Base-by-base conservation (phyloP, 1,140 invertebrate species). In the Meloidogyne chitwoodi region DNA sequence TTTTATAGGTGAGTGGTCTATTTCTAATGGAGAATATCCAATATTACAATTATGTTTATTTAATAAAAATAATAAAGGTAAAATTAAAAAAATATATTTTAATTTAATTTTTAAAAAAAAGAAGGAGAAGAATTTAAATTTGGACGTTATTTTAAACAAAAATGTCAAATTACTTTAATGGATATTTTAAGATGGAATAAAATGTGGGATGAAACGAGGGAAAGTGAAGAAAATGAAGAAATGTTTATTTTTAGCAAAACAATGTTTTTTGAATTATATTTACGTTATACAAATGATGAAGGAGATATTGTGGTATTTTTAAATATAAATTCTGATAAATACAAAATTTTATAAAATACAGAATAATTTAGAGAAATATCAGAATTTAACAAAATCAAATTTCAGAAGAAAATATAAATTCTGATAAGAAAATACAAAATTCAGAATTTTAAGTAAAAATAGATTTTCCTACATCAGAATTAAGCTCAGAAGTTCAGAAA, bases 201-300 rank as follows among this genome's bases (percentile, higher is more conserved):
- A 38, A 41, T 34, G n/a, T 67, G 65, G 65, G 29, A 31, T 6
- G 70, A 19, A 16, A 48, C 16, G 16, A 48, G 4, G 16, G 44
- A 6, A 19, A 19, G n/a, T 56, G 31, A 31, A 5, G 77, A 24
- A 16, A 48, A 41, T 29, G 68, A 38, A 29, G 61, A 66, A 66
- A 76, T 64, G 14, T 65, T 26, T 34, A 41, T 56, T 67, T 61
- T 34, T 14, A 26, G 44, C 16, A 56, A 78, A 19, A 74, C 74
- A 26, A 26, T 77, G 12, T 83, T 83, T 64, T 75, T 75, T 64
- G 81, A 83, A 69, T 63, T 83, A 1, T 83, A 83, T 65, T n/a
- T 83, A 2, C 69, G 82, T 14, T 83, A 74, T 48, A 65, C 19
- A 34, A 63, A 79, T 38, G 71, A n/a, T 16, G 34, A 41, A 26